Evolutionary conservation across 1,140 invertebrate species (phyloP).

Genomic region (Pseudomyrmex flavicornis): DNA sequence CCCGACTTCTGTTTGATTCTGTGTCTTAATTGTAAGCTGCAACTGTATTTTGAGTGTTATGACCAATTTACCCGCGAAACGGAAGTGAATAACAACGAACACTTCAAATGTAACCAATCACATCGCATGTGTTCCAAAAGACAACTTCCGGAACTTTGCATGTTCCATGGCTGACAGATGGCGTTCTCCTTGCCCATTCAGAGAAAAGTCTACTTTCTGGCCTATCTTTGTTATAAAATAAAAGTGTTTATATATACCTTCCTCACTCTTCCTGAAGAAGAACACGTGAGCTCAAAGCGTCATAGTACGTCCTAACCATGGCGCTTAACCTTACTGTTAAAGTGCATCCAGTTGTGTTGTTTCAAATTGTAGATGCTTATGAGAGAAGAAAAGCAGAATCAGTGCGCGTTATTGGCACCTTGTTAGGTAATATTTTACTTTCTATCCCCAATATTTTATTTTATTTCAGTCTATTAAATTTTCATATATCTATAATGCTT

Average conservation of each 20-base stretch:
- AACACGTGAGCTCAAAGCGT: neutral
- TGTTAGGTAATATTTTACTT: constrained; percentile 90
- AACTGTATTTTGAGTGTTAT: too few relatives aligned
- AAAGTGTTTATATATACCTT: too few relatives aligned
- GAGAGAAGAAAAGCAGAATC: constrained; percentile 97
- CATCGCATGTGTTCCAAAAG: too few relatives aligned
- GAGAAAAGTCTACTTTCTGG: too few relatives aligned
- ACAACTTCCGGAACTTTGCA: too few relatives aligned
- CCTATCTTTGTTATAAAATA: too few relatives aligned
- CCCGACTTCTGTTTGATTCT: neutral
- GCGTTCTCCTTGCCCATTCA: too few relatives aligned
- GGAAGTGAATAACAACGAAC: constrained; percentile 3
- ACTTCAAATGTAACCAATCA: constrained; percentile 6
- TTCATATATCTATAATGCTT: too few relatives aligned
- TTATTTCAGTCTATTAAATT: too few relatives aligned
- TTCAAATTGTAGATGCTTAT: constrained; percentile 98
- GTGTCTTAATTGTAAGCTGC: neutral
- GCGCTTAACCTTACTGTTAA: constrained; percentile 93
- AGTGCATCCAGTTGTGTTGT: constrained; percentile 97
- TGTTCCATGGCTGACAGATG: too few relatives aligned
- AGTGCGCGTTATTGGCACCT: constrained; percentile 97
- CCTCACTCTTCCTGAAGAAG: too few relatives aligned
- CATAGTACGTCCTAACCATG: constrained; percentile 85
- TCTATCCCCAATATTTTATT: too few relatives aligned
- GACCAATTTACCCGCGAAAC: constrained; percentile 48